Evolutionary conservation across 2,113 vertebrate species (phyloP), one percentile per base, ranked within the genome.

Genomic region (Urocitellus parryii): DNA sequence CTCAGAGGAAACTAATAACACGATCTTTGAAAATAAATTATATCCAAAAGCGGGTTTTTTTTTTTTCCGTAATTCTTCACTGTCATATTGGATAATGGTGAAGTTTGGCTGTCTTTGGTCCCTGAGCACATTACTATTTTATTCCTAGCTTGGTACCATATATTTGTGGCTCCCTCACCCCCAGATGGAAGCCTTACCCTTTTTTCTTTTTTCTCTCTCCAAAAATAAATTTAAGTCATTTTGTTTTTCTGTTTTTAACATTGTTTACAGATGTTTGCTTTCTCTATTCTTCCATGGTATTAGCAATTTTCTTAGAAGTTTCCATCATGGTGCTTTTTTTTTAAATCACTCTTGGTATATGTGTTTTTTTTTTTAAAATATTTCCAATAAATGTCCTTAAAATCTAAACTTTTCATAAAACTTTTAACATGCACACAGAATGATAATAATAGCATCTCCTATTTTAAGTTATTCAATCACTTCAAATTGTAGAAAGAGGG

Each of bases 151-250:
- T 51, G 29, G 25, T 70, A n/a, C 9, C 5, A 24, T 77, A 13
- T 24, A 24, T 92, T 51, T 61, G 5, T 45, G 39, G 79, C n/a
- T 22, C 27, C 27, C 63, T 27, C 27, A 65, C 11, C 56, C 70
- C 20, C 7, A 90, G 80, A 87, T 2, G 87, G 37, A 82, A 48
- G 20, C 13, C 4, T 73, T 13, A 32, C 20, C 27, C 7, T 81
- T 73, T 82, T 13, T 70, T 83, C 8, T 25, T 91, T 70, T 88
- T 85, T 82, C 53, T 73, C 85, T n/a, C 61, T 89, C 39, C 32
- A 78, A 85, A 34, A 42, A 68, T 29, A 61, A 84, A 90, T 87
- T 81, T 87, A 83, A 76, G 84, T 76, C 32, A 89, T 83, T 76
- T 48, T 48, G 9, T 39, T 42, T 68, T 90, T 16, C 58, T 63